phyloP scores from a whole-genome alignment of 2,797 vertebrate species.

The Aldrovandia affinis region DNA sequence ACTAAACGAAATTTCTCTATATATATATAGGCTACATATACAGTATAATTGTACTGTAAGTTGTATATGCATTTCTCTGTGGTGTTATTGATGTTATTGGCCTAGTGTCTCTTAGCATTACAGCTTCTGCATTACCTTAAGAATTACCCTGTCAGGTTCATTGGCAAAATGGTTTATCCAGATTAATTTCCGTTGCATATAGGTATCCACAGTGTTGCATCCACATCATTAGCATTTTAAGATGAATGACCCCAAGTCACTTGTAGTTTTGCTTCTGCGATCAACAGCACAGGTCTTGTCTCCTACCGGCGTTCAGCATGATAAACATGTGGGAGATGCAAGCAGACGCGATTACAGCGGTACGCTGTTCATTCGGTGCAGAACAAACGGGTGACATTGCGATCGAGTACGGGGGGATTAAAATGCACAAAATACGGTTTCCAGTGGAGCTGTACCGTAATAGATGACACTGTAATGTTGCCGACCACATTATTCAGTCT shows the following conservation, averaged over 20 bases:
- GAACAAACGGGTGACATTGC: constrained; percentile 15
- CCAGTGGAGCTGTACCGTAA: constrained; percentile 18
- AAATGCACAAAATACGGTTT: constrained; percentile 14
- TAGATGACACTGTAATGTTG: constrained; percentile 22
- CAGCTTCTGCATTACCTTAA: background rate
- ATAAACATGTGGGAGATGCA: constrained; percentile 14
- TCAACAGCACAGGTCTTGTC: background rate
- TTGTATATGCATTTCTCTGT: background rate
- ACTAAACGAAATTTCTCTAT: too few species aligned
- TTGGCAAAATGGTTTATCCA: background rate
- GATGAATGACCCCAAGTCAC: background rate
- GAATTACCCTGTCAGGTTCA: background rate
- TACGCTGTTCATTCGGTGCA: background rate
- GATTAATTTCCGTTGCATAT: background rate
- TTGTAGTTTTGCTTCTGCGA: background rate
- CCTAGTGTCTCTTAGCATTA: background rate
- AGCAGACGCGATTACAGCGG: background rate
- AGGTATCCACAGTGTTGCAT: background rate
- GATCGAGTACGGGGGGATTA: background rate
- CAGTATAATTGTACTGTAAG: too few species aligned
- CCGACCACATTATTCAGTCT: constrained; percentile 31
- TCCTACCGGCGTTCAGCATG: background rate
- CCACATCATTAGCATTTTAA: background rate
- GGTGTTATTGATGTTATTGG: background rate
- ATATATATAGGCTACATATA: too few species aligned